Evolutionary conservation across 2,113 vertebrate species (phyloP).

Genomic region (Pachyramphus minor): DNA sequence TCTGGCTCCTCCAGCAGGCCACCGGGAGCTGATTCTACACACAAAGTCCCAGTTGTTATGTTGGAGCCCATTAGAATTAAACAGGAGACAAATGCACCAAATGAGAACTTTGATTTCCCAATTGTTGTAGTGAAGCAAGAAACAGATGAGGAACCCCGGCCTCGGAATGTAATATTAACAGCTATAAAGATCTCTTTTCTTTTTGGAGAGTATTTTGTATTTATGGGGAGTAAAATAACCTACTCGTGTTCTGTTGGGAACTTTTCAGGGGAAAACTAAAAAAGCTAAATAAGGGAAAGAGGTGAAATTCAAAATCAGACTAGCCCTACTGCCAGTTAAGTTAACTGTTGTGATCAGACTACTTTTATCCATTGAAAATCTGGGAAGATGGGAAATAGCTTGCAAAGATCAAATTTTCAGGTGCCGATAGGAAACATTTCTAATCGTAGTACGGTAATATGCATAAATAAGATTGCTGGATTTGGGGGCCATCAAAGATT

Average conservation of each 20-base stretch:
- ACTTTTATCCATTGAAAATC: background rate
- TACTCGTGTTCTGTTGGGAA: background rate
- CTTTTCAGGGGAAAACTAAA: background rate
- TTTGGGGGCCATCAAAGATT: background rate
- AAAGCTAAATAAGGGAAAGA: background rate
- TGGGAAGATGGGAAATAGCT: background rate
- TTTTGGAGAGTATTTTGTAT: background rate
- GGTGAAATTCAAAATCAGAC: background rate
- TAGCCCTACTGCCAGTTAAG: background rate
- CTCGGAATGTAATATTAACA: slow-evolving; percentile 72
- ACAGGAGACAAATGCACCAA: slow-evolving; percentile 71
- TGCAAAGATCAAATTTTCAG: background rate
- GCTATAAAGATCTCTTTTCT: background rate
- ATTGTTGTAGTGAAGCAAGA: slow-evolving; percentile 80
- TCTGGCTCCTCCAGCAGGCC: slow-evolving; percentile 79
- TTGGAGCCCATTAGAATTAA: slow-evolving; percentile 80
- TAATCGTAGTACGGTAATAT: background rate
- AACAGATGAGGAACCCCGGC: slow-evolving; percentile 66
- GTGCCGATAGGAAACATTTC: background rate
- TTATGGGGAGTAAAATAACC: background rate
- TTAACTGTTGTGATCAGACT: background rate
- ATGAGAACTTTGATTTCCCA: slow-evolving; percentile 78
- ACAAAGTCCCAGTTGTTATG: slow-evolving; percentile 77
- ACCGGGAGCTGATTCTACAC: slow-evolving; percentile 78
- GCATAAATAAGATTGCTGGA: background rate